Evolutionary conservation across 2,113 vertebrate genomes (phyloP).

Genomic region (Camarhynchus parvulus): DNA sequence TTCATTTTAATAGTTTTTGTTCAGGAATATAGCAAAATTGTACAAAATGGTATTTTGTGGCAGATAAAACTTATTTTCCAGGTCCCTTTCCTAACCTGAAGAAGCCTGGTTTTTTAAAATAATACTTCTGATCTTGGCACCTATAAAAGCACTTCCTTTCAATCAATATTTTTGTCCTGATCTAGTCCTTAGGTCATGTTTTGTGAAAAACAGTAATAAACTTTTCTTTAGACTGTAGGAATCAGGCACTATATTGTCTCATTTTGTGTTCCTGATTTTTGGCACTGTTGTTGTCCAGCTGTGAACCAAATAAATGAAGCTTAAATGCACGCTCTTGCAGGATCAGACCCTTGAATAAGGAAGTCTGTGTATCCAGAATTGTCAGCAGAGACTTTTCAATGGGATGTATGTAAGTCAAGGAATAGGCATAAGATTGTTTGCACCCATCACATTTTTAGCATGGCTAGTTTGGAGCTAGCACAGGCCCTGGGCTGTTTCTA

Average conservation of each 20-base stretch:
- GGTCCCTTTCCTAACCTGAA: neutral
- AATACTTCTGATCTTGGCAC: neutral
- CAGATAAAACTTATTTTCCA: neutral
- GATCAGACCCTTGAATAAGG: neutral
- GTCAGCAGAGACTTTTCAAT: neutral
- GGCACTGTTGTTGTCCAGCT: neutral
- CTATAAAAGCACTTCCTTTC: neutral
- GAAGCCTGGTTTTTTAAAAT: neutral
- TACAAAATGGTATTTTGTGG: neutral
- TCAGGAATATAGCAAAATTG: neutral
- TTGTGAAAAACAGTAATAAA: neutral
- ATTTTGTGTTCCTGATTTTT: neutral
- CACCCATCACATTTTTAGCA: neutral
- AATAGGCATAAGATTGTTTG: neutral
- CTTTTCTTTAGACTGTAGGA: neutral
- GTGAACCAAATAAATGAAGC: neutral
- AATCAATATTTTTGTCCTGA: neutral
- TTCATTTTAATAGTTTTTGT: neutral
- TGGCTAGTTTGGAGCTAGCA: neutral
- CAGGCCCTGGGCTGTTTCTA: neutral
- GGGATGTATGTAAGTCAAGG: neutral
- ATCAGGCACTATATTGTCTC: neutral
- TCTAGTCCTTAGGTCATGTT: neutral
- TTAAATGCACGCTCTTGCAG: neutral
- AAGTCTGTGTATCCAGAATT: neutral